Evolutionary conservation across 2,888 invertebrate genomes (phyloP).

Genomic region (Macaria notata): DNA sequence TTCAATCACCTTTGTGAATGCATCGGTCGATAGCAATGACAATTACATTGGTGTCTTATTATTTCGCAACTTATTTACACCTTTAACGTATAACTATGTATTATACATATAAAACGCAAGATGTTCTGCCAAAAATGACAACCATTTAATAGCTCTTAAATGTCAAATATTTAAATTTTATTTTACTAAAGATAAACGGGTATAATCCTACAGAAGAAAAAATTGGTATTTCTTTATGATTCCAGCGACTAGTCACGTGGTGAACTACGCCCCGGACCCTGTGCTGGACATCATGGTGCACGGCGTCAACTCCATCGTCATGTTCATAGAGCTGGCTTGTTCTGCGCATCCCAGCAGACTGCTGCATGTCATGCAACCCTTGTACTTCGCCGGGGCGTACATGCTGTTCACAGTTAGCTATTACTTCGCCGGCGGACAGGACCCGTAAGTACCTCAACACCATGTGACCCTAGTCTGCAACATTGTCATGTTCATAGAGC

Average conservation of each 20-base stretch:
- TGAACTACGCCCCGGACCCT: conserved; percentile 67
- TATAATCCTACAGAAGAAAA: too few species aligned
- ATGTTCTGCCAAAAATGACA: too few species aligned
- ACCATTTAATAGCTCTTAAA: too few species aligned
- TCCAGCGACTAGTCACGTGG: conserved; percentile 51
- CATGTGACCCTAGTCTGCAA: conserved; percentile 80
- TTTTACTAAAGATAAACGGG: too few species aligned
- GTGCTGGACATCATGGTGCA: conserved; percentile 72
- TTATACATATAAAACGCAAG: too few species aligned
- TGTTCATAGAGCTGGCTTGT: conserved; percentile 87
- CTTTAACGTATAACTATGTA: too few species aligned
- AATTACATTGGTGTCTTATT: too few species aligned
- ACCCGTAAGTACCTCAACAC: conserved; percentile 77
- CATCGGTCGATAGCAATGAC: too few species aligned
- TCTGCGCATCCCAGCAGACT: conserved; percentile 87
- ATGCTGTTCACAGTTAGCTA: conserved; percentile 87
- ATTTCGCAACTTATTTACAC: too few species aligned
- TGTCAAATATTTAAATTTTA: too few species aligned
- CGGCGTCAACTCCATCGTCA: conserved; percentile 88
- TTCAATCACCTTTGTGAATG: too few species aligned
- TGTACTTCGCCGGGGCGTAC: conserved; percentile 86
- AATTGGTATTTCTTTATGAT: conserved; percentile 11
- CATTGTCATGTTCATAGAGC: conserved; percentile 87
- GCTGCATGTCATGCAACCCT: conserved; percentile 85
- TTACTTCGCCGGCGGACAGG: conserved; percentile 87